Percentiles rank a stretch among this genome's conserved stretches.
Evolutionary conservation across 2,113 vertebrate species (phyloP).

Genomic region (Pitta sordida): DNA sequence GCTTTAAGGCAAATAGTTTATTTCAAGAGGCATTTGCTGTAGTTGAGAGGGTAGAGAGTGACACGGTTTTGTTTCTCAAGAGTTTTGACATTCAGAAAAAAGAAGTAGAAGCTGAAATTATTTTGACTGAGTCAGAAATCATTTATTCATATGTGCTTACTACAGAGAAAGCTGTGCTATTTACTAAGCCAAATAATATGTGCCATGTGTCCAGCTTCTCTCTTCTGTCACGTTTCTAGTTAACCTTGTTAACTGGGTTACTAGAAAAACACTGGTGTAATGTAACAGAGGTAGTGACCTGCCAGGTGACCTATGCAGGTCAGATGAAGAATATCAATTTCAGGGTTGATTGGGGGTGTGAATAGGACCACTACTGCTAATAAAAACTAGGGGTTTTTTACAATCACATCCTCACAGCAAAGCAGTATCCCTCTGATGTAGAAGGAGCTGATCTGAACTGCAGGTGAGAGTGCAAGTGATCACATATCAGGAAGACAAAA

Average conservation of each 20-base stretch:
- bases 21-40: neutral
- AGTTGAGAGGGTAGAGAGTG: neutral
- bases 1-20: neutral
- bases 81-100: neutral
- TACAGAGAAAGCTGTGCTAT: neutral
- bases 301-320: conserved; percentile 44
- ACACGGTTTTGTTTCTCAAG: neutral
- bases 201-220: conserved; percentile 37
- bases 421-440: neutral
- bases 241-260: conserved; percentile 43
- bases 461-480: conserved; percentile 14
- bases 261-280: conserved; percentile 49
- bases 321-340: conserved; percentile 61
- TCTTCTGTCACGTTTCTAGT: conserved; percentile 40
- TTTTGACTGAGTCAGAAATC: conserved; percentile 20
- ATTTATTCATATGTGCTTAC: neutral
- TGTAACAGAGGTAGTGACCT: conserved; percentile 40
- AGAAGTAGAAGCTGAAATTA: neutral
- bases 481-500: neutral
- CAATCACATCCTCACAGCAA: neutral
- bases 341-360: conserved; percentile 10
- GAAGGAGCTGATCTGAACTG: neutral
- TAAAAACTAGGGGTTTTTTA: neutral
- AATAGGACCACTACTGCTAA: neutral
- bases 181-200: conserved; percentile 33